phyloP scores from a whole-genome alignment of 2,888 invertebrate species.

The Danaus chrysippus region DNA sequence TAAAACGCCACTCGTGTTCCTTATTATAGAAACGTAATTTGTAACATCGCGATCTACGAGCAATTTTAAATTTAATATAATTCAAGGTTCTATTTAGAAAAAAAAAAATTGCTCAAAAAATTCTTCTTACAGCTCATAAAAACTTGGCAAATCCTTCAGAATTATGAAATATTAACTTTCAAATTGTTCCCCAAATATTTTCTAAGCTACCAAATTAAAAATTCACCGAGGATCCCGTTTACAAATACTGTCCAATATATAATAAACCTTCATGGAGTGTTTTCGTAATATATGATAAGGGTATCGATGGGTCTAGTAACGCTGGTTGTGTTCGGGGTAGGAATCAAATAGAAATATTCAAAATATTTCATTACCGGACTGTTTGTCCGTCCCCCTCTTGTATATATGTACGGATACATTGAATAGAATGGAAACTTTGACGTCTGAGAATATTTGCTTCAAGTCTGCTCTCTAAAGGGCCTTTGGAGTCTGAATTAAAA shows the following conservation, averaged over 20 bases:
- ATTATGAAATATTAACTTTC: conserved; percentile 45
- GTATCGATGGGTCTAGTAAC: conserved; percentile 33
- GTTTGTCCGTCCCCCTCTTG: conserved; percentile 54
- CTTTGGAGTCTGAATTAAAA: not conserved
- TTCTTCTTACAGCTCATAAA: conserved; percentile 35
- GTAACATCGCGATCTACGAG: conserved; percentile 11
- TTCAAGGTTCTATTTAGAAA: conserved; percentile 11
- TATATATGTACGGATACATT: conserved; percentile 34
- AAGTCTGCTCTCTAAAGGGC: conserved; percentile 1
- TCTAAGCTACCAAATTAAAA: conserved; percentile 57
- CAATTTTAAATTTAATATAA: conserved; percentile 18
- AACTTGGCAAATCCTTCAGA: conserved; percentile 37
- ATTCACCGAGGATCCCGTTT: conserved; percentile 41
- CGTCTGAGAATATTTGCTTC: conserved; percentile 23
- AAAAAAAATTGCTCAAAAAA: conserved; percentile 24
- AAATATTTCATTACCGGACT: conserved; percentile 66
- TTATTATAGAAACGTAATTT: not conserved
- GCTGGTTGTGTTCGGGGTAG: conserved; percentile 41
- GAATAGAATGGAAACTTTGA: conserved; percentile 29
- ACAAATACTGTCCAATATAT: conserved; percentile 37
- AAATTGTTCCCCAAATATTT: conserved; percentile 56
- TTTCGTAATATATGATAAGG: conserved; percentile 13
- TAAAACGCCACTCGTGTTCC: not conserved
- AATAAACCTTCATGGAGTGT: conserved; percentile 26
- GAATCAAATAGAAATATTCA: conserved; percentile 70